Evolutionary conservation across 1,140 invertebrate species (phyloP).

Genomic region (Solenopsis invicta): DNA sequence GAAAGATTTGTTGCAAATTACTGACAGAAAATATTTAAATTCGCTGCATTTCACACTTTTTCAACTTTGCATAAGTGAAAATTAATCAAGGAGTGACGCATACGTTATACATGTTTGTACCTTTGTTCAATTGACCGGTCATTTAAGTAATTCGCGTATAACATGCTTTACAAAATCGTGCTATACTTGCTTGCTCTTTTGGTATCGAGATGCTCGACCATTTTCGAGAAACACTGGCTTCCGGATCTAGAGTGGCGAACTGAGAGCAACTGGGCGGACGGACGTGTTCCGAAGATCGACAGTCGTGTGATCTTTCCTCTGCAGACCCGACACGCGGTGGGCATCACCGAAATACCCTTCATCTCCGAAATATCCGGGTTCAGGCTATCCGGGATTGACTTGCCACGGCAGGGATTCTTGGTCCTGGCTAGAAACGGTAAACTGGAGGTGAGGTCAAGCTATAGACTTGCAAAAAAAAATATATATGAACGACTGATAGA

Average conservation of each 20-base stretch:
- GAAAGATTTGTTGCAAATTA: background rate
- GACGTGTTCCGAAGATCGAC: constrained; percentile 73
- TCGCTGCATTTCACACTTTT: background rate
- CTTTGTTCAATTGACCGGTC: background rate
- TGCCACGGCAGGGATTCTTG: constrained; percentile 80
- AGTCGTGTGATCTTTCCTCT: constrained; percentile 80
- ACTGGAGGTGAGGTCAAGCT: constrained; percentile 75
- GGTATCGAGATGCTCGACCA: background rate
- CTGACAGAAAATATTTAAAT: background rate
- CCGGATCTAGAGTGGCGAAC: constrained; percentile 82
- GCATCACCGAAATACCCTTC: constrained; percentile 70
- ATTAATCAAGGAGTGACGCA: background rate
- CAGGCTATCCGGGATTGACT: constrained; percentile 78
- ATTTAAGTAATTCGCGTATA: background rate
- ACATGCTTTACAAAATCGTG: constrained; percentile 24
- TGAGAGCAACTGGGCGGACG: constrained; percentile 79
- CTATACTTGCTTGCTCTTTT: background rate
- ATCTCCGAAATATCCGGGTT: constrained; percentile 68
- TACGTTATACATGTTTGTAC: background rate
- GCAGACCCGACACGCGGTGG: constrained; percentile 80
- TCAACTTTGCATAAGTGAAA: background rate
- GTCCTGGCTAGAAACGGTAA: constrained; percentile 77
- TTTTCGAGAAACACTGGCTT: constrained; percentile 80
- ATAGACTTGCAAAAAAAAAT: background rate
- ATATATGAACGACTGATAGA: background rate